Conservation (phyloP, 2,888 invertebrate genomes). For the Epistrophe grossulariae region DNA sequence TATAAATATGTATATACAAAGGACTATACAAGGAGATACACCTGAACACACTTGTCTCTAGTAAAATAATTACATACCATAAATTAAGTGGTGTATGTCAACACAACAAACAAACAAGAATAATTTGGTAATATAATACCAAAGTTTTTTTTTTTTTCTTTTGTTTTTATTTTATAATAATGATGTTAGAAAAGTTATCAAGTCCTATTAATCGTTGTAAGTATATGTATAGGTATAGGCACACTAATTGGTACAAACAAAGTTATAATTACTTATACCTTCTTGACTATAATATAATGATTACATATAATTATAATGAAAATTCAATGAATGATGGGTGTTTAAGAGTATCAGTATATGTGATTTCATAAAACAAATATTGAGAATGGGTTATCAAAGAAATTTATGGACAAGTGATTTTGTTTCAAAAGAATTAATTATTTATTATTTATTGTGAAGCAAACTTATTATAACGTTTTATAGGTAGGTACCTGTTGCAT, state of each 20-base stretch:
- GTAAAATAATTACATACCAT: not conserved
- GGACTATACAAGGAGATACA: not conserved
- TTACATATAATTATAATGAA: not conserved
- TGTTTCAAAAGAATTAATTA: conserved; percentile 3
- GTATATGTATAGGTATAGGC: not conserved
- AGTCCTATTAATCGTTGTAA: conserved; percentile 1
- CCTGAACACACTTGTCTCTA: not conserved
- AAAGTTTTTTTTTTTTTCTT: not conserved
- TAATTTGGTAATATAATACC: not conserved
- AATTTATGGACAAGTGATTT: not conserved
- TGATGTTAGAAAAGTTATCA: not conserved
- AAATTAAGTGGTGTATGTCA: not conserved
- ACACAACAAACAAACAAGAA: not conserved
- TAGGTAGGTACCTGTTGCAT: too few species aligned
- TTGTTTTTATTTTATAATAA: not conserved
- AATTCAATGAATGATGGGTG: not conserved
- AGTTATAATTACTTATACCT: conserved; percentile 17
- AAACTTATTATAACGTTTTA: not conserved
- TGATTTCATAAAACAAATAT: not conserved
- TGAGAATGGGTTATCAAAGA: not conserved
- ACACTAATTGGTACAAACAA: conserved; percentile 5
- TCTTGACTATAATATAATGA: not conserved
- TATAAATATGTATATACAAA: not conserved
- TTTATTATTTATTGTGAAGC: not conserved
- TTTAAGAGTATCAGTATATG: too few species aligned